These are phyloP conservation scores for Catocala fraxini DNA, from an alignment of 2,888 invertebrate genomes.

Conservation along the genomic window DNA sequence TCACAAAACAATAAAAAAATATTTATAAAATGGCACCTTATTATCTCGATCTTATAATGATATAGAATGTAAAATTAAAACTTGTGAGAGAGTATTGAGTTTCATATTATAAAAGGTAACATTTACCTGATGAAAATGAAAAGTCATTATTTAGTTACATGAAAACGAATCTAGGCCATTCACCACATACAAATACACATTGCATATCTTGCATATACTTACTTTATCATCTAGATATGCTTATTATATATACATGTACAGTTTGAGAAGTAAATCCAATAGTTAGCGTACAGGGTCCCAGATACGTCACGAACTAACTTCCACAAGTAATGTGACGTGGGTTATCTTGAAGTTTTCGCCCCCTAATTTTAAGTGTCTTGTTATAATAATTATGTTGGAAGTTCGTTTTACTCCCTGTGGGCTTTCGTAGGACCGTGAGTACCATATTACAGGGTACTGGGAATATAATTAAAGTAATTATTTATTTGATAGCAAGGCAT, in stretches of 20 bases:
- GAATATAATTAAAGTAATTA: constrained; percentile 44
- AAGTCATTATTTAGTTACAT: too few species aligned
- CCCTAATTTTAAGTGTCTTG: constrained; percentile 60
- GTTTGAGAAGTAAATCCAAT: constrained; percentile 2
- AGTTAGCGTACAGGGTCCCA: constrained; percentile 10
- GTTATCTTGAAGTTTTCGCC: constrained; percentile 52
- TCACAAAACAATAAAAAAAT: too few species aligned
- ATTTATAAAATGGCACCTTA: too few species aligned
- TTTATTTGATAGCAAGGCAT: constrained; percentile 17
- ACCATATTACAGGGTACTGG: constrained; percentile 26
- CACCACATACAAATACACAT: too few species aligned
- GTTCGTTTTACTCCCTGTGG: constrained; percentile 41
- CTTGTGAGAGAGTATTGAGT: too few species aligned
- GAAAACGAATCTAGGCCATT: too few species aligned
- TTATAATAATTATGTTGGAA: constrained; percentile 59
- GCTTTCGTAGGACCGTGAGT: constrained; percentile 25
- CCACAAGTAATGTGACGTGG: constrained; percentile 53
- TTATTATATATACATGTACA: neutral
- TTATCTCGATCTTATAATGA: too few species aligned
- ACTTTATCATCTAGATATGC: too few species aligned
- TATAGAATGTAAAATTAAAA: too few species aligned
- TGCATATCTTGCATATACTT: too few species aligned
- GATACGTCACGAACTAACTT: constrained; percentile 45
- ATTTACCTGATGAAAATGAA: too few species aligned
- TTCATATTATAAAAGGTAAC: too few species aligned